phyloP scores from a whole-genome alignment of 2,113 vertebrate genomes.

The Chaetura pelagica region DNA sequence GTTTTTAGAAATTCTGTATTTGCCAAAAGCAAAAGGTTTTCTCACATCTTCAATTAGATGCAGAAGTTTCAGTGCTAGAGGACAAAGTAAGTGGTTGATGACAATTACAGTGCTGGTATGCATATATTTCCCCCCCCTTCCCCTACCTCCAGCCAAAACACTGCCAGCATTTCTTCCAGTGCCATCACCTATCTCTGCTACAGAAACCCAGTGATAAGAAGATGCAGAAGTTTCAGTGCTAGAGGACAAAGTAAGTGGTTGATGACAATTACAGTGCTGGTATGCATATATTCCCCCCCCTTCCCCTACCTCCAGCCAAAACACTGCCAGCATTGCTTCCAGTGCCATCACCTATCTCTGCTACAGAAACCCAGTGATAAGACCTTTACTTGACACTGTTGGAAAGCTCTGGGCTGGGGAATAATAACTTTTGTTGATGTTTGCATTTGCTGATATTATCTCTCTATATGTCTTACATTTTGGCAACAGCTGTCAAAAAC shows the following conservation, averaged over 20 bases:
- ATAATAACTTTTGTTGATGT: slow-evolving; percentile 8
- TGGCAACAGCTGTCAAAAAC: slow-evolving; percentile 30
- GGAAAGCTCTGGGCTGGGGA: background rate
- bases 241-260: background rate
- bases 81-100: background rate
- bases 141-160: background rate
- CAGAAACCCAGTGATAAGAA: background rate
- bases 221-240: too few relatives aligned
- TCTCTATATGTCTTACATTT: slow-evolving; percentile 34
- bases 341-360: background rate
- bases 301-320: background rate
- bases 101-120: background rate
- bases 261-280: background rate
- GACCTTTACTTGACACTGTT: slow-evolving; percentile 1
- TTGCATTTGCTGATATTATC: slow-evolving; percentile 35
- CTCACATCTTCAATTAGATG: background rate
- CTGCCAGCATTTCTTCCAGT: background rate
- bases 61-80: background rate
- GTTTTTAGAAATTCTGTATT: background rate
- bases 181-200: background rate
- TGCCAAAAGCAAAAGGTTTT: background rate
- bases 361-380: background rate
- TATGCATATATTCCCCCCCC: background rate
- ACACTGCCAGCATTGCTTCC: background rate
- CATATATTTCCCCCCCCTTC: background rate